Percentiles rank a stretch among this genome's conserved stretches.
phyloP scores from a whole-genome alignment of 2,113 vertebrate genomes.

The Antechinus stuartii region DNA sequence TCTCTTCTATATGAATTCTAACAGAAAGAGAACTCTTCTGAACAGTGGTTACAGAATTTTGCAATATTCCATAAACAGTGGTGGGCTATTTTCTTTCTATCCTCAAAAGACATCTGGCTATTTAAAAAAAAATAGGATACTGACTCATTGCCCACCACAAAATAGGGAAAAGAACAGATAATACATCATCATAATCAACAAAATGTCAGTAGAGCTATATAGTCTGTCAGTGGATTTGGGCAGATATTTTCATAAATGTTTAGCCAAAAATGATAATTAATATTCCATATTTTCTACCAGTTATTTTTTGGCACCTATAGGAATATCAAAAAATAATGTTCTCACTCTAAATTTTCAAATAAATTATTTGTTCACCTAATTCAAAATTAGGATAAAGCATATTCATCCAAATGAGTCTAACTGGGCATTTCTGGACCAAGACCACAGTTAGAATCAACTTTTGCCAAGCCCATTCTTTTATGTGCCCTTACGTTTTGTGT shows the following conservation, averaged over 20 bases:
- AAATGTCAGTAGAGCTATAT: neutral
- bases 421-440: neutral
- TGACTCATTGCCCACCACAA: neutral
- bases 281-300: neutral
- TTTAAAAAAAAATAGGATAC: neutral
- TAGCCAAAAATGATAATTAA: neutral
- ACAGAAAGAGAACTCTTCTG: neutral
- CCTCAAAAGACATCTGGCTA: neutral
- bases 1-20: neutral
- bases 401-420: neutral
- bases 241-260: neutral
- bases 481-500: neutral
- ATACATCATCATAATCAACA: neutral
- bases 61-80: neutral
- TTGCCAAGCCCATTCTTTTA: neutral
- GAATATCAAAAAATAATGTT: neutral
- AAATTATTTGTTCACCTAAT: neutral
- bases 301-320: neutral
- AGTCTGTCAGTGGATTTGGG: neutral
- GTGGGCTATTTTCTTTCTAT: neutral
- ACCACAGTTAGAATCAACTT: neutral
- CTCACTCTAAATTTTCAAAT: neutral
- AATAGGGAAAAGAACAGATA: neutral
- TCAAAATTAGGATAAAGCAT: neutral
- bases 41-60: neutral